Evolutionary conservation across 2,113 vertebrate species (phyloP).

Genomic region (Orientallactaga bullata): DNA sequence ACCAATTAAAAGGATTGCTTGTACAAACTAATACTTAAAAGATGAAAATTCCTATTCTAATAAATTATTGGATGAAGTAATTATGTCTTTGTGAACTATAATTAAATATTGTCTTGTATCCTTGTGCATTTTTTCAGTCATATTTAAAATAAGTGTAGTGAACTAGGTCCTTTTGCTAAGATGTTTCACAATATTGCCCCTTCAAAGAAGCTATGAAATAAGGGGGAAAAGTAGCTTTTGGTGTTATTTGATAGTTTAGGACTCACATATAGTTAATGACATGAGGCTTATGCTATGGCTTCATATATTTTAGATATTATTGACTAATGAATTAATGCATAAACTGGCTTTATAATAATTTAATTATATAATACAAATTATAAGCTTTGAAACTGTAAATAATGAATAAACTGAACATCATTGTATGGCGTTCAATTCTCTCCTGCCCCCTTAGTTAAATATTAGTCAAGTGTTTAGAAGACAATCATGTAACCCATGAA

Average conservation of each 20-base stretch:
- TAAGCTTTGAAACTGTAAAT: not conserved
- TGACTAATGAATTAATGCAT: not conserved
- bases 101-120: not conserved
- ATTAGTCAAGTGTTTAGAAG: not conserved
- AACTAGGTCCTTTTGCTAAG: not conserved
- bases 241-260: not conserved
- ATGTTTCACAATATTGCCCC: not conserved
- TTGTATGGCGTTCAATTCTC: not conserved
- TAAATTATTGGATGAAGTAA: constrained; percentile 18
- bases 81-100: constrained; percentile 9
- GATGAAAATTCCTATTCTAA: not conserved
- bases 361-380: not conserved
- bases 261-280: not conserved
- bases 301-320: not conserved
- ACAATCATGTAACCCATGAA: not conserved
- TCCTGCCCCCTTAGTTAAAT: not conserved
- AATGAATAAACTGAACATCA: not conserved
- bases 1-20: not conserved
- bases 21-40: not conserved
- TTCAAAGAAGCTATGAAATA: constrained; percentile 8
- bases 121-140: not conserved
- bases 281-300: not conserved
- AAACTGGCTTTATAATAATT: not conserved
- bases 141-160: not conserved
- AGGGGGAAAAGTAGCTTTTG: not conserved